Conservation (phyloP, 1,140 invertebrate genomes). For the Drosophila trapezifrons region DNA sequence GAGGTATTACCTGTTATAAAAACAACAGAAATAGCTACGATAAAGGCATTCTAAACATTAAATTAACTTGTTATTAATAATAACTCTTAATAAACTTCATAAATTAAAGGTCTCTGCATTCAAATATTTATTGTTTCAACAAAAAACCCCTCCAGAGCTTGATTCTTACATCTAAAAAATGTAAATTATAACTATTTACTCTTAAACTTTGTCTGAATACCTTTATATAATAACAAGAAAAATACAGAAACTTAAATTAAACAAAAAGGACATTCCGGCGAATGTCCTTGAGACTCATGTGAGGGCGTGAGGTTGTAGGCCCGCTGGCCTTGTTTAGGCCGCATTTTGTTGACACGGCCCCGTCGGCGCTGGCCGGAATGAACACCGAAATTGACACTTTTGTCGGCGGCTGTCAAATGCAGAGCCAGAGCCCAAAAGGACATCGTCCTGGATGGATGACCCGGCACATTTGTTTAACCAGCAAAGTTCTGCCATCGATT, state of each 20-base stretch:
- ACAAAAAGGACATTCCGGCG: not conserved
- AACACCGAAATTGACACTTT: conserved; percentile 42
- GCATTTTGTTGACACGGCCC: conserved; percentile 37
- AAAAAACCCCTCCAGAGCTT: not conserved
- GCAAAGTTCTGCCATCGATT: conserved; percentile 51
- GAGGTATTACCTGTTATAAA: not conserved
- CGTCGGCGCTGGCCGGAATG: conserved; percentile 37
- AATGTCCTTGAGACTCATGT: conserved; percentile 25
- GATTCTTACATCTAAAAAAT: not conserved
- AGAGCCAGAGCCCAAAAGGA: conserved; percentile 48
- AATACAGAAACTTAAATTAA: not conserved
- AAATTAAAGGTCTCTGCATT: not conserved
- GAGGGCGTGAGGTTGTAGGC: conserved; percentile 14
- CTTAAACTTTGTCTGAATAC: not conserved
- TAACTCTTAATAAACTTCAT: not conserved
- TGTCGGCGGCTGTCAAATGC: conserved; percentile 69
- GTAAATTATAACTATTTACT: not conserved
- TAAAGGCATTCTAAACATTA: not conserved
- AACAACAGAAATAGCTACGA: too few species aligned
- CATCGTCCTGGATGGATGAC: conserved; percentile 68
- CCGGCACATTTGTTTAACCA: conserved; percentile 63
- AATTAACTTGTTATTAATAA: not conserved
- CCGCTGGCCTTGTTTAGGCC: conserved; percentile 17
- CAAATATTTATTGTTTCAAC: not conserved
- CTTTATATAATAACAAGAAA: not conserved